Evolutionary conservation across 1,140 invertebrate species (phyloP), one percentile per base, ranked within the genome.

Genomic region (Phthorimaea operculella): DNA sequence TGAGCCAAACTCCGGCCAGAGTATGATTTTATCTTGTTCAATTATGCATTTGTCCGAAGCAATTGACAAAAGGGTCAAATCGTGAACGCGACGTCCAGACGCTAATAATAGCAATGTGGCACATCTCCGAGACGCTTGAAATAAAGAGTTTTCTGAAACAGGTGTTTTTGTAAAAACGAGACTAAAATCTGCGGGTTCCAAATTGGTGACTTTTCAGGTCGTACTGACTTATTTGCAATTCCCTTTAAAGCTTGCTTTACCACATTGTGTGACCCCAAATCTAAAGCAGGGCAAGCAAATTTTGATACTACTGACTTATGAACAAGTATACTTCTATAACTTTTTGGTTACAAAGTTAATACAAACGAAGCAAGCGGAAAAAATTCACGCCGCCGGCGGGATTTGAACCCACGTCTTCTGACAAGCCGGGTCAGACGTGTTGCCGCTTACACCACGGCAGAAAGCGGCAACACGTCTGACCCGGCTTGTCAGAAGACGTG

Each of bases 241-340:
- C 6, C 15, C 47, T 49, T 49, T 21, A 49, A 49, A 21, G 47
- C 47, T 11, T 49, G 47, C n/a, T 21, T 49, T 18, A 49, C 47
- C 9, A 49, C 9, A 8, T 9, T 18, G 21, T 49, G 15, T 18
- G 47, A 49, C 5, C 47, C 14, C 6, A 49, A 17, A 18, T 45
- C 15, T 9, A 14, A n/a, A 45, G 11, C 44, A n/a, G 11, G 44
- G 14, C 15, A n/a, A 45, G 44, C 11, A n/a, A 45, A 45, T n/a
- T 11, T 45, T 9, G 15, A 11, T 9, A 45, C 14, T 11, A 15
- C 44, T 5, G 44, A 45, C 14, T 45, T 45, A 14, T 45, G 15
- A 45, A 45, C 44, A 6, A 45, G 14, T 9, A 45, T 45, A n/a
- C n/a, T n/a, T n/a, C n/a, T n/a, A n/a, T n/a, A n/a, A n/a, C n/a